These are phyloP conservation scores for Argynnis bischoffii DNA, from an alignment of 2,888 invertebrate genomes.

Conservation along the genomic window DNA sequence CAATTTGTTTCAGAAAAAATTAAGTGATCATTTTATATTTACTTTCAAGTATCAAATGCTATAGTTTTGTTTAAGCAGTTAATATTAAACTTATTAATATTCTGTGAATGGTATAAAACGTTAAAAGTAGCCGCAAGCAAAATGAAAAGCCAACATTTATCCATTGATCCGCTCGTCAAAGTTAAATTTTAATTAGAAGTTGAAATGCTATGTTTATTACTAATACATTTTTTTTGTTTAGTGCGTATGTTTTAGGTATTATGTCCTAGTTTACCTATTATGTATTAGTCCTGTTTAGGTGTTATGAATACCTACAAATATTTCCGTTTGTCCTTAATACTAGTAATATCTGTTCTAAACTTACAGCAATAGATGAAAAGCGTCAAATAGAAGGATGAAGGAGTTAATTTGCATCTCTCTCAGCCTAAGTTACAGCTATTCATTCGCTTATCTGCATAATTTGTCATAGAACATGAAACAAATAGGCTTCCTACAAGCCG, in stretches of 20 bases:
- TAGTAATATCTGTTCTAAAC: constrained; percentile 62
- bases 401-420: constrained; percentile 76
- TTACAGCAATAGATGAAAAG: constrained; percentile 65
- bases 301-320: constrained; percentile 33
- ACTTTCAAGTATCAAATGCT: background rate
- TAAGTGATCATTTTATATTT: background rate
- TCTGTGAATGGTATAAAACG: constrained; percentile 26
- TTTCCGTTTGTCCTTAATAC: too few species aligned
- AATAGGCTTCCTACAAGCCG: constrained; percentile 69
- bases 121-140: constrained; percentile 56
- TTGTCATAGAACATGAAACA: constrained; percentile 73
- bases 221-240: constrained; percentile 50
- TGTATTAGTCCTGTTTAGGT: too few species aligned
- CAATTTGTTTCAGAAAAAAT: too few species aligned
- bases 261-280: too few species aligned
- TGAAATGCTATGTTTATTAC: constrained; percentile 50
- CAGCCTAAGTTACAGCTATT: constrained; percentile 73
- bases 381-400: constrained; percentile 63
- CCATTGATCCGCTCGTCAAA: constrained; percentile 59
- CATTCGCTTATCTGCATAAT: constrained; percentile 79
- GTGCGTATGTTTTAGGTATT: background rate
- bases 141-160: constrained; percentile 73
- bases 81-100: constrained; percentile 14
- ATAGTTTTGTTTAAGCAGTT: constrained; percentile 2
- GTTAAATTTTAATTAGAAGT: constrained; percentile 70